phyloP scores from a whole-genome alignment of 2,797 vertebrate species.

The Allobates femoralis region DNA sequence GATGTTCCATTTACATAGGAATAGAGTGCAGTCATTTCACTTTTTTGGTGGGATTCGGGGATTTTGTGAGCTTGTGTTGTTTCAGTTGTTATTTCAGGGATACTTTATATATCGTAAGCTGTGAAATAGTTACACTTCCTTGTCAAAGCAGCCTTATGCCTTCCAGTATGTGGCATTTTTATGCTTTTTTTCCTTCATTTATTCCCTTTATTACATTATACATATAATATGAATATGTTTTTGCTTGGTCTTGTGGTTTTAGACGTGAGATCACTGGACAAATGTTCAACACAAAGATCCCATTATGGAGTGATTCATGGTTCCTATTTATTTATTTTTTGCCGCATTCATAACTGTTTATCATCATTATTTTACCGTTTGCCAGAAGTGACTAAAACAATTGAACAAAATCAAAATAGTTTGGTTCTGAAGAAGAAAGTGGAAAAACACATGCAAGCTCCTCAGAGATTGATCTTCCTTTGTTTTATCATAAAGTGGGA shows the following conservation, averaged over 20 bases:
- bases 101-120: neutral
- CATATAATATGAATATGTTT: too few species aligned
- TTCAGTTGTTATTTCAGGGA: too few species aligned
- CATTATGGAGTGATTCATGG: constrained; percentile 43
- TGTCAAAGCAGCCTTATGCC: neutral
- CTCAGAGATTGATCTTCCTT: constrained; percentile 30
- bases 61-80: neutral
- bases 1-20: neutral
- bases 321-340: constrained; percentile 26
- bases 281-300: constrained; percentile 45
- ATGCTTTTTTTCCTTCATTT: neutral
- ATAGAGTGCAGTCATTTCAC: neutral
- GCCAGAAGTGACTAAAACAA: constrained; percentile 54
- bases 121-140: neutral
- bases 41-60: neutral
- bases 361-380: constrained; percentile 45
- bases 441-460: constrained; percentile 33
- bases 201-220: neutral
- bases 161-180: neutral
- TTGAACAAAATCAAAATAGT: constrained; percentile 47
- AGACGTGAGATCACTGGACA: constrained; percentile 46
- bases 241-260: constrained; percentile 18
- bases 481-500: constrained; percentile 47
- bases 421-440: constrained; percentile 33
- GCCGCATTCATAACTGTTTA: constrained; percentile 51